Conservation (phyloP, 2,797 vertebrate species). For the Octomys mimax region DNA sequence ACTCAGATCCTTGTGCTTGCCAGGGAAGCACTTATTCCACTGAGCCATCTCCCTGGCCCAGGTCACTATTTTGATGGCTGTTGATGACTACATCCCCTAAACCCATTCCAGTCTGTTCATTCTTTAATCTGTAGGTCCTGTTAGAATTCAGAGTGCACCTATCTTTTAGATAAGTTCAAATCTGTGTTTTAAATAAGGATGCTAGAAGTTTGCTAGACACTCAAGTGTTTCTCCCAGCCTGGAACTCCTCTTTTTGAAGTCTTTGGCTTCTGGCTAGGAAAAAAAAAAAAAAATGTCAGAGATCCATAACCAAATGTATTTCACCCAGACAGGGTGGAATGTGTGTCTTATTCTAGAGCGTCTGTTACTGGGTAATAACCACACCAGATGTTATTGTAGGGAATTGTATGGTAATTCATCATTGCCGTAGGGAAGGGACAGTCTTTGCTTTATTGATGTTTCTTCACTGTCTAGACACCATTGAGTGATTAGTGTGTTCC, state of each 20-base stretch:
- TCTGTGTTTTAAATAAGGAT: neutral
- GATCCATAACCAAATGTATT: neutral
- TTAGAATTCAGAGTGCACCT: neutral
- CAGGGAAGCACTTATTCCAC: too few species aligned
- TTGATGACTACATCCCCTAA: neutral
- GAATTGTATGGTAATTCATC: too few species aligned
- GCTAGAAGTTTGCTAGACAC: neutral
- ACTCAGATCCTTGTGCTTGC: too few species aligned
- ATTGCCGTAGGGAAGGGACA: neutral
- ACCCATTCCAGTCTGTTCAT: neutral
- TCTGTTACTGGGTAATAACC: rapidly evolving
- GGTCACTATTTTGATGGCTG: neutral
- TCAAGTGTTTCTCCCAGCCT: neutral
- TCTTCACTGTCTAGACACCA: neutral
- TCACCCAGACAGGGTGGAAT: neutral
- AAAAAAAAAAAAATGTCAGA: neutral
- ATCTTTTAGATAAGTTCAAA: neutral
- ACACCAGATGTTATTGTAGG: neutral
- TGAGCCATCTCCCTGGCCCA: too few species aligned
- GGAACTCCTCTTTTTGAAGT: neutral
- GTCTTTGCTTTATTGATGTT: neutral
- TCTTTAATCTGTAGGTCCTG: conserved; percentile 17
- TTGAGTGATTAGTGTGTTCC: neutral
- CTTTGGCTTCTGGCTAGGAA: conserved; percentile 14
- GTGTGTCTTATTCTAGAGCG: neutral